Evolutionary conservation across 2,797 vertebrate species (phyloP).

Genomic region (Oryzias sinensis): DNA sequence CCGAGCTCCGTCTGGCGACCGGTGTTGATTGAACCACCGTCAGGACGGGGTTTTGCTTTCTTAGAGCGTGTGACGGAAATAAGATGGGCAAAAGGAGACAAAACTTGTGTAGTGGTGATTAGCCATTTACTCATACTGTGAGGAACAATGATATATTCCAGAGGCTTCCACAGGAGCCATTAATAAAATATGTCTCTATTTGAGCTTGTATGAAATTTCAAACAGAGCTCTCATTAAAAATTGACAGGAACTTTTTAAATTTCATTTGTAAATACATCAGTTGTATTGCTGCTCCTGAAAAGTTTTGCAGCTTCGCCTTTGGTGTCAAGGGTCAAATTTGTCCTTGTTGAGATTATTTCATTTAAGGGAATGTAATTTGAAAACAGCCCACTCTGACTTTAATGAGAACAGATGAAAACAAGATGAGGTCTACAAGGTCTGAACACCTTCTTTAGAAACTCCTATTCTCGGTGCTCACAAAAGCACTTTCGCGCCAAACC

Average conservation of each 20-base stretch:
- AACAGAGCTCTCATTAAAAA: slow-evolving; percentile 73
- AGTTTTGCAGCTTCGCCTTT: slow-evolving; percentile 8
- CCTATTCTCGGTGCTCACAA: slow-evolving; percentile 11
- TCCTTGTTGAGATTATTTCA: too few species aligned
- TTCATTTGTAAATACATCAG: slow-evolving; percentile 69
- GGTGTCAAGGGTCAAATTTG: too few species aligned
- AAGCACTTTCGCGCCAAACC: slow-evolving; percentile 31
- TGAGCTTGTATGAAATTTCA: slow-evolving; percentile 71
- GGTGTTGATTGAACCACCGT: slow-evolving; percentile 14
- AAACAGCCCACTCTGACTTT: slow-evolving; percentile 17
- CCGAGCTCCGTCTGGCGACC: slow-evolving; percentile 5
- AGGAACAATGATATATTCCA: slow-evolving; percentile 64
- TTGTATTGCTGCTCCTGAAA: slow-evolving; percentile 50
- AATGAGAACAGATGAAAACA: slow-evolving; percentile 52
- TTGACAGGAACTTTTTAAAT: slow-evolving; percentile 66
- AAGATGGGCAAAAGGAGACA: slow-evolving; percentile 16
- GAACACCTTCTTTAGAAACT: slow-evolving; percentile 50
- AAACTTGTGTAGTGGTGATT: slow-evolving; percentile 28
- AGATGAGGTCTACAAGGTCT: slow-evolving; percentile 47
- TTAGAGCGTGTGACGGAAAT: slow-evolving; percentile 12
- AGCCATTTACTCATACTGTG: slow-evolving; percentile 51
- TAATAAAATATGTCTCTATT: slow-evolving; percentile 75
- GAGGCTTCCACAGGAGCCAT: slow-evolving; percentile 56
- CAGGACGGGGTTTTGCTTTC: slow-evolving; percentile 21
- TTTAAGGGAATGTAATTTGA: too few species aligned